Conservation (phyloP, 1,140 invertebrate species). For the Cotesia glomerata region DNA sequence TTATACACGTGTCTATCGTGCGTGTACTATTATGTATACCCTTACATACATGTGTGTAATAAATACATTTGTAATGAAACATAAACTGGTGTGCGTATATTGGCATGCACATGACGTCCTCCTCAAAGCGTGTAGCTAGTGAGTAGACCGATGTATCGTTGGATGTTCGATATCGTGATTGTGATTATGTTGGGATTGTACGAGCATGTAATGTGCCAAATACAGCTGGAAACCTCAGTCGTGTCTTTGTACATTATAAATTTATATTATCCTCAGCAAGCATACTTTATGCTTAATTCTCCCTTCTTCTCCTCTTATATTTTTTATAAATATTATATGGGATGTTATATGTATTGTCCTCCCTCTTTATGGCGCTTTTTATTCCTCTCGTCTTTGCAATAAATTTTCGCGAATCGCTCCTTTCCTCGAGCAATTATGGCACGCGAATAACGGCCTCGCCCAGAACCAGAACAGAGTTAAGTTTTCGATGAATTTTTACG, state of each 20-base stretch:
- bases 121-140: neutral
- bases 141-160: neutral
- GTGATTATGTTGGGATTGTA: neutral
- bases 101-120: conserved; percentile 10
- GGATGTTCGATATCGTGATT: neutral
- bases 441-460: conserved; percentile 20
- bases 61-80: neutral
- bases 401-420: conserved; percentile 17
- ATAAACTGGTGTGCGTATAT: neutral
- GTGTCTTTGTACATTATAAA: too few species aligned
- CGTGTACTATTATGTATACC: neutral
- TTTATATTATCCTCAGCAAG: too few species aligned
- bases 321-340: neutral
- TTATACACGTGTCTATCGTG: neutral
- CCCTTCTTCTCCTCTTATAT: too few species aligned
- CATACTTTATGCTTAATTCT: too few species aligned
- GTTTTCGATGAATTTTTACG: conserved; percentile 30
- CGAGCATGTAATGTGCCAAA: neutral
- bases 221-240: neutral
- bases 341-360: neutral
- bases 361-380: neutral
- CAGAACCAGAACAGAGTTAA: neutral
- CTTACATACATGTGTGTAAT: neutral
- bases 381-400: neutral
- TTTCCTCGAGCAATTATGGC: conserved; percentile 21